Conservation (phyloP, 2,888 invertebrate genomes). For the Argynnis bischoffii region DNA sequence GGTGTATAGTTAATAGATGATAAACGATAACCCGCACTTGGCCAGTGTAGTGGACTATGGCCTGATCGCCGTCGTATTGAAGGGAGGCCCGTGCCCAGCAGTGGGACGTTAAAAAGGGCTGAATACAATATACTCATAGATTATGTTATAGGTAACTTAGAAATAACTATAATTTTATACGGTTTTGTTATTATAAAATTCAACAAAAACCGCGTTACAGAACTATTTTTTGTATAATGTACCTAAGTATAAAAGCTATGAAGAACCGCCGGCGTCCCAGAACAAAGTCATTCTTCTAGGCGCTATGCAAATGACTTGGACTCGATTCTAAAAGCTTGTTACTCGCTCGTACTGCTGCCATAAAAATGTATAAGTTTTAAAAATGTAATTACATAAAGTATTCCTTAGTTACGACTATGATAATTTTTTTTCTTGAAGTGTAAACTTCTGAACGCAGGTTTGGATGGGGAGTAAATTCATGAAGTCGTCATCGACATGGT, state of each 20-base stretch:
- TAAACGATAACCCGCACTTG: too few species aligned
- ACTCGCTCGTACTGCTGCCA: conserved; percentile 24
- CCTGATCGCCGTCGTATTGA: too few species aligned
- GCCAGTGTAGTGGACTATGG: too few species aligned
- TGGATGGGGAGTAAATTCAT: too few species aligned
- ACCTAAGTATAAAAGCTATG: conserved; percentile 12
- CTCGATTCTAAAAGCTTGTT: conserved; percentile 30
- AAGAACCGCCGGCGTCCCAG: conserved; percentile 21
- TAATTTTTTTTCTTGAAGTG: too few species aligned
- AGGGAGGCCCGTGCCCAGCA: too few species aligned
- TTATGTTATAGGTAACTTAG: too few species aligned
- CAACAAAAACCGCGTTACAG: background rate
- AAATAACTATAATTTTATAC: background rate
- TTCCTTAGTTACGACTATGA: background rate
- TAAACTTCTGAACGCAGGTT: too few species aligned
- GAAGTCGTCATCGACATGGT: too few species aligned
- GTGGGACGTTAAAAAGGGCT: too few species aligned
- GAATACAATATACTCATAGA: too few species aligned
- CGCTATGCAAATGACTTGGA: conserved; percentile 34
- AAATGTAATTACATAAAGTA: background rate
- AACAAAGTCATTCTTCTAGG: conserved; percentile 26
- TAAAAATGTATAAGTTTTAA: conserved; percentile 8
- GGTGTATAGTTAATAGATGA: too few species aligned
- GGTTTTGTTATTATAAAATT: background rate
- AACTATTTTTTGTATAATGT: background rate